Evolutionary conservation across 2,888 invertebrate species (phyloP).

Genomic region (Eilema griseolum): DNA sequence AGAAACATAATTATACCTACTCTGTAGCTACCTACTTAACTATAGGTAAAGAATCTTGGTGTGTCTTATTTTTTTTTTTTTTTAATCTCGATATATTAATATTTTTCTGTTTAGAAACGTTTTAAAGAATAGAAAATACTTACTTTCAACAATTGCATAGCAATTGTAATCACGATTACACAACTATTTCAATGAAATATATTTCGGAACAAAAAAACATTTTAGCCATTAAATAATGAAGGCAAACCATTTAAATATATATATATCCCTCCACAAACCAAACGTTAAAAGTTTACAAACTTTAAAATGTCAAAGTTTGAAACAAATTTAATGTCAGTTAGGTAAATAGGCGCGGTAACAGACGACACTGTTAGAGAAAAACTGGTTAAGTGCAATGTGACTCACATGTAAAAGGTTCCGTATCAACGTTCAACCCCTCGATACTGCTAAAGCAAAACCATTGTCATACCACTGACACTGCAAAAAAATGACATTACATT

Average conservation of each 20-base stretch:
- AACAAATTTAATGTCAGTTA: conserved; percentile 12
- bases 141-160: too few species aligned
- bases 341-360: conserved; percentile 8
- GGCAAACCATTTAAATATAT: neutral
- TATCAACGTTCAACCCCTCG: neutral
- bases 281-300: conserved; percentile 15
- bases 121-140: too few species aligned
- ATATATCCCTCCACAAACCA: neutral
- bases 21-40: too few species aligned
- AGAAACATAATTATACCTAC: too few species aligned
- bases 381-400: neutral
- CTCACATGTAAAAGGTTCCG: neutral
- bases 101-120: too few species aligned
- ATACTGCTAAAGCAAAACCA: too few species aligned
- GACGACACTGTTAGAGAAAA: neutral
- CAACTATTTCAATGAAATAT: conserved; percentile 8
- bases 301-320: conserved; percentile 11
- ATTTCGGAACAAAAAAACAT: neutral
- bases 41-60: too few species aligned
- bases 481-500: too few species aligned
- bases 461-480: too few species aligned
- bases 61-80: too few species aligned
- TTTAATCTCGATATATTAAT: too few species aligned
- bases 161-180: neutral
- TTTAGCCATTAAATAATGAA: neutral